Evolutionary conservation across 92 coral and sea anemone species (phyloP), one percentile per base, ranked within the genome.

Genomic region (Palythoa caribaeorum): DNA sequence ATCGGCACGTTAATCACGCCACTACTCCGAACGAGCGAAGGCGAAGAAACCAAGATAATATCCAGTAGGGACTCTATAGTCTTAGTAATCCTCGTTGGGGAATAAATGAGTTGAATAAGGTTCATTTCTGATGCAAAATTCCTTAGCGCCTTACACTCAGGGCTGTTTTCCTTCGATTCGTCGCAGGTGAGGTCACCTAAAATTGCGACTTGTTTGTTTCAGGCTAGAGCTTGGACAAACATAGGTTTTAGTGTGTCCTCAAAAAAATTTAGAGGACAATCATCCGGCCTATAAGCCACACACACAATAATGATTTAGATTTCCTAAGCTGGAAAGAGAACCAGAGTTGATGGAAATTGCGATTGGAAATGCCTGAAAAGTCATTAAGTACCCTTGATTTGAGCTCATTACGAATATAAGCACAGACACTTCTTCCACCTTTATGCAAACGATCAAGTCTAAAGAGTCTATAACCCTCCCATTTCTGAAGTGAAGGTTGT

Each of bases 331-430:
- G 92, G 7, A 88, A 35, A 16, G 19, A 68, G 52, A 92, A 11
- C 92, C 94, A 89, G 57, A 92, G 88, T 84, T 86, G 92, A 44
- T 92, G 94, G 66, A 92, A 86, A 71, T 86, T 81, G 12, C 80
- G 12, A 2, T 88, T 89, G 53, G 94, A 89, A 53, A 89, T 88
- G 0, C 7, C 36, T 2, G 92, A 71, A 9, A 89, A 40, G 20
- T 75, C 86, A 79, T 92, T 92, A 44, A 92, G 69, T 2, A 90
- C 73, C 70, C 78, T 53, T 28, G 77, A 20, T 77, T 89, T 89
- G 50, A 89, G 85, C 54, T 92, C 91, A 71, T 92, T 92, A 71
- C 94, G 92, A 37, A 85, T 55, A 54, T 92, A 92, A 15, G 90
- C 92, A 51, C 94, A 92, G 21, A 92, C 93, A 37, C 89, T 93